Evolutionary conservation across 2,797 vertebrate genomes (phyloP), one percentile per base, ranked within the genome.

Genomic region (Acrocephalus scirpaceus): DNA sequence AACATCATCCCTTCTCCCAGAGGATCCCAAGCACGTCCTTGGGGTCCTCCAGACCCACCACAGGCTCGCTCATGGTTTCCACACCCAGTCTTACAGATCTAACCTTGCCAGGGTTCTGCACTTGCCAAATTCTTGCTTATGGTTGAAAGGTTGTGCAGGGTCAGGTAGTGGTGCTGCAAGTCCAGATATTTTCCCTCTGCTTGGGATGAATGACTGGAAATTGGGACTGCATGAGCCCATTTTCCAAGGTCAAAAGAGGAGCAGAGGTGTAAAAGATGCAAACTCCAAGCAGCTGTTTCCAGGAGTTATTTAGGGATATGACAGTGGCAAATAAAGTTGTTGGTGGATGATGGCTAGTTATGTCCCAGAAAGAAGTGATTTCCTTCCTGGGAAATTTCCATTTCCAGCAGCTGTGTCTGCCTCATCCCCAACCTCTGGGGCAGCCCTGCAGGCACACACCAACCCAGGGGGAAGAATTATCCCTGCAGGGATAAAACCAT

Each of bases 351-450:
- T 66, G 77, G 40, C 58, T 92, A 80, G 27, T 93, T 80, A 83
- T 6, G 7, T 45, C 87, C 69, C 84, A 83, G 64, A 48, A 81
- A 64, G 48, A 76, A 90, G 45, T 1, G 3, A 60, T 80, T 87
- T 64, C 65, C 51, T 90, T 72, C 83, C 53, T 81, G 82, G 85
- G 78, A 82, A 93, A 91, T 84, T 95, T 93, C 87, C 80, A 82
- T 85, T 77, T 76, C 56, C 75, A 91, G 21, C 69, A 44, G 66
- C 67, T 93, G 51, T 61, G 57, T 45, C 58, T 93, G 80, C 67
- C 64, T 93, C 40, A 66, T 79, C 19, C 57, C 50, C 47, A 64
- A 11, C 26, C 32, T 82, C 34, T 3, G 10, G 90, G 56, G 51
- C 79, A 80, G 66, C 45, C 74, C 60, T 17, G 62, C 42, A 40